Evolutionary conservation across 2,797 vertebrate genomes (phyloP).

Genomic region (Pyrocephalus nanus): DNA sequence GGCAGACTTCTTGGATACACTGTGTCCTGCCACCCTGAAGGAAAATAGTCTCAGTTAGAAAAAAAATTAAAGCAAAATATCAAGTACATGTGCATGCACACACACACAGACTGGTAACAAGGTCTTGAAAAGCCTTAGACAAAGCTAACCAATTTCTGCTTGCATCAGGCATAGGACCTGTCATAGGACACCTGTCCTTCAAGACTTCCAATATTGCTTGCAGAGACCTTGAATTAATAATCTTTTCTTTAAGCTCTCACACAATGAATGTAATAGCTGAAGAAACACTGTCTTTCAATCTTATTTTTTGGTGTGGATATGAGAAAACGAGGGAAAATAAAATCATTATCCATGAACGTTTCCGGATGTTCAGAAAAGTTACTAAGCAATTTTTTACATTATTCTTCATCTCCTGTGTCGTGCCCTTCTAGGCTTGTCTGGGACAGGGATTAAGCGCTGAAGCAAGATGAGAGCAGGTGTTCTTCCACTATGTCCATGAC

Average conservation of each 20-base stretch:
- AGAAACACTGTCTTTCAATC: not conserved
- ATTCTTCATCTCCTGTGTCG: not conserved
- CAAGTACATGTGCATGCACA: not conserved
- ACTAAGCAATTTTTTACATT: conserved; percentile 1
- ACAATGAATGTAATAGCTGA: not conserved
- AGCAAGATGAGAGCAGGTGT: conserved; percentile 46
- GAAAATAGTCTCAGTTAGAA: conserved; percentile 61
- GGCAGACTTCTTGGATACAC: conserved; percentile 90
- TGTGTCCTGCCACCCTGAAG: conserved; percentile 89
- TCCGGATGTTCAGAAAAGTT: not conserved
- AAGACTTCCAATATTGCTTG: not conserved
- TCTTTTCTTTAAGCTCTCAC: not conserved
- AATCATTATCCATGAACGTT: not conserved
- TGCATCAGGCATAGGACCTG: not conserved
- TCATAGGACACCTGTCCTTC: not conserved
- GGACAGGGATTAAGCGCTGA: conserved; percentile 33
- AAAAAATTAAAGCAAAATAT: not conserved
- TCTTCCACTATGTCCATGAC: conserved; percentile 16
- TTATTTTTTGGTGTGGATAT: not conserved
- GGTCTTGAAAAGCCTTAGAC: not conserved
- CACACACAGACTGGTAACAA: not conserved
- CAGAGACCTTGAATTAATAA: not conserved
- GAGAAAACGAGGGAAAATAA: conserved; percentile 17
- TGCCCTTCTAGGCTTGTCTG: conserved; percentile 41
- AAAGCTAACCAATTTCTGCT: conserved; percentile 15